phyloP scores from a whole-genome alignment of 2,888 invertebrate genomes.

The Drosophila diplacantha region DNA sequence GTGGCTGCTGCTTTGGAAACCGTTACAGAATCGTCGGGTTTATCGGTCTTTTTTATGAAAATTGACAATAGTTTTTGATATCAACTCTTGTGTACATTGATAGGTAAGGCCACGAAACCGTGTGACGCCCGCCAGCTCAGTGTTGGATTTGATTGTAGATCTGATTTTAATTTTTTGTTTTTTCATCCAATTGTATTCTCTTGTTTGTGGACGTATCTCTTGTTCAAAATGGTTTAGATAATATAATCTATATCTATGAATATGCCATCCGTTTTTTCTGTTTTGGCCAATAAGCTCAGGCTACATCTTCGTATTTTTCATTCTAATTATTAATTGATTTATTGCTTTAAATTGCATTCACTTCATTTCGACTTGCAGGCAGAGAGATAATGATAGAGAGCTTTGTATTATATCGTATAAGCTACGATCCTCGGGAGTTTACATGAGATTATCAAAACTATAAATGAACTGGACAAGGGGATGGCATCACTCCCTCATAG shows the following conservation, averaged over 20 bases:
- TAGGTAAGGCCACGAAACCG: conserved; percentile 33
- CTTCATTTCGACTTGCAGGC: conserved; percentile 1
- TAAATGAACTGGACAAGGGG: background rate
- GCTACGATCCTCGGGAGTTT: conserved; percentile 5
- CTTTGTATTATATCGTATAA: conserved; percentile 4
- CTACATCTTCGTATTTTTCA: conserved; percentile 41
- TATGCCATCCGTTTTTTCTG: conserved; percentile 27
- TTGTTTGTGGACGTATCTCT: conserved; percentile 53
- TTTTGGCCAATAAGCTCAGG: conserved; percentile 52
- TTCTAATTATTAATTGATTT: conserved; percentile 35
- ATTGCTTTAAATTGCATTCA: conserved; percentile 28
- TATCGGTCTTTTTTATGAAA: conserved; percentile 29
- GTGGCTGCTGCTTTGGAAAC: conserved; percentile 16
- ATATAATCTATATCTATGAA: conserved; percentile 37
- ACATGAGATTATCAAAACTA: conserved; percentile 16
- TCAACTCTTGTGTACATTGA: conserved; percentile 51
- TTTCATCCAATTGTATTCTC: background rate
- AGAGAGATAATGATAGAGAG: conserved; percentile 27
- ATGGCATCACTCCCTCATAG: conserved; percentile 2
- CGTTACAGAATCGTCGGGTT: conserved; percentile 16
- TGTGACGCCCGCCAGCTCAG: conserved; percentile 43
- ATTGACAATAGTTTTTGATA: conserved; percentile 67
- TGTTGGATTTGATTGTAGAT: conserved; percentile 31
- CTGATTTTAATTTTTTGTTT: conserved; percentile 5
- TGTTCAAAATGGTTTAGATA: conserved; percentile 26